phyloP scores from a whole-genome alignment of 35 echinoderm and acorn worm genomes.

The Heliocidaris tuberculata region DNA sequence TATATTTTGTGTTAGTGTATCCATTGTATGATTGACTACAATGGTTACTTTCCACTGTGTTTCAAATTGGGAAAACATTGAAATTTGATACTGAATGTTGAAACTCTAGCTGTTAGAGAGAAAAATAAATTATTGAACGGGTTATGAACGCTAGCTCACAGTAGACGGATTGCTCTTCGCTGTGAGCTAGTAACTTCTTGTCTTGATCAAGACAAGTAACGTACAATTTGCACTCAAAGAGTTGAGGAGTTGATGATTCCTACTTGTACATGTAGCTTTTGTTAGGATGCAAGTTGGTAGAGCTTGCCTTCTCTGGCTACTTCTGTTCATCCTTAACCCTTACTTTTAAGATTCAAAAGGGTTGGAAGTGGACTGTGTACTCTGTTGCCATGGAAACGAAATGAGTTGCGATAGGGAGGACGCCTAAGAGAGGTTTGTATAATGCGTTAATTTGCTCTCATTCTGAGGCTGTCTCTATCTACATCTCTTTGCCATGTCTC shows the following conservation, averaged over 20 bases:
- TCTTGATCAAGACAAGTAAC: too few relatives aligned
- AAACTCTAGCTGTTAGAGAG: neutral
- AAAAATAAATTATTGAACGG: too few relatives aligned
- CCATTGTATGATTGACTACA: neutral
- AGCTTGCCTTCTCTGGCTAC: neutral
- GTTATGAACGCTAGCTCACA: too few relatives aligned
- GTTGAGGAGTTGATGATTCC: neutral
- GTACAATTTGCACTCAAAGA: neutral
- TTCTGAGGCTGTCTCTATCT: neutral
- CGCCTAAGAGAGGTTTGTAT: neutral
- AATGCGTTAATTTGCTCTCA: neutral
- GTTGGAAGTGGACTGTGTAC: neutral
- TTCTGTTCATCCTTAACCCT: too few relatives aligned
- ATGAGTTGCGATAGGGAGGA: neutral
- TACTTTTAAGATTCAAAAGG: neutral
- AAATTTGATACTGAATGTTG: neutral
- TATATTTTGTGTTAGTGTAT: neutral
- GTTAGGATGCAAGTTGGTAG: neutral
- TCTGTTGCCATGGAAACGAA: constrained; percentile 10
- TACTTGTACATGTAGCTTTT: neutral
- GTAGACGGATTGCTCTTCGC: too few relatives aligned
- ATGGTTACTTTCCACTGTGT: neutral
- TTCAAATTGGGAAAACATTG: neutral
- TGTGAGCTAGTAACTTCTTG: too few relatives aligned
- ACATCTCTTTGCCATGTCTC: neutral